A percentile compares a stretch with the other conserved stretches of the same genome.
Evolutionary conservation across 2,797 vertebrate genomes (phyloP).

Genomic region (Valencia hispanica): DNA sequence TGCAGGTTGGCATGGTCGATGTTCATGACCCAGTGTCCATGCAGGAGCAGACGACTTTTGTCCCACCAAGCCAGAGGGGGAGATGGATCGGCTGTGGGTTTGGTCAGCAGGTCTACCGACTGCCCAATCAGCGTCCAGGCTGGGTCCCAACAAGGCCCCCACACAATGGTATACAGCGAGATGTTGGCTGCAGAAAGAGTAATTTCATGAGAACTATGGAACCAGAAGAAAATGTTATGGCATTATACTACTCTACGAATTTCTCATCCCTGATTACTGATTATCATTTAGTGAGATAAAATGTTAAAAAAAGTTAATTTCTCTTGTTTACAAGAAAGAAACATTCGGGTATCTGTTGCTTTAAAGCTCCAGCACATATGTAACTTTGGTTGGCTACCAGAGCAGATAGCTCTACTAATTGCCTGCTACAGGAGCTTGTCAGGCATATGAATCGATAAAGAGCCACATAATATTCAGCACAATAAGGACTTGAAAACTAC

Average conservation of each 20-base stretch:
- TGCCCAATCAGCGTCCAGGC: slow-evolving; percentile 98
- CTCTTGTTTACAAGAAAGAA: too few species aligned
- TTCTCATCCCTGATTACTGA: not conserved
- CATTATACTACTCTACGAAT: not conserved
- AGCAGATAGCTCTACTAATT: too few species aligned
- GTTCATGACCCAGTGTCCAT: slow-evolving; percentile 93
- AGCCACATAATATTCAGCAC: too few species aligned
- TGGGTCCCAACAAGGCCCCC: slow-evolving; percentile 99
- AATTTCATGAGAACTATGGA: not conserved
- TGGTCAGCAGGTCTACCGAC: slow-evolving; percentile 94
- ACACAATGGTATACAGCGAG: slow-evolving; percentile 94
- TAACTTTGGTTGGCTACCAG: too few species aligned
- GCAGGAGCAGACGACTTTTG: slow-evolving; percentile 94
- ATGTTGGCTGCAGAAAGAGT: slow-evolving; percentile 85
- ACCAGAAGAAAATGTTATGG: not conserved
- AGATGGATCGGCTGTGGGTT: slow-evolving; percentile 92
- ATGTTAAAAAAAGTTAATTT: too few species aligned
- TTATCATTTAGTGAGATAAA: not conserved
- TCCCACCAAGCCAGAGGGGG: slow-evolving; percentile 96
- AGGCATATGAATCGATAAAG: too few species aligned
- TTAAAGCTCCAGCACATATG: too few species aligned
- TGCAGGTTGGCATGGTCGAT: slow-evolving; percentile 97
- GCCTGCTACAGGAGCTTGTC: too few species aligned
- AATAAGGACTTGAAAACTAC: too few species aligned
- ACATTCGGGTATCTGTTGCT: too few species aligned